Evolutionary conservation across 2,888 invertebrate species (phyloP).

Genomic region (Dugesia japonica): DNA sequence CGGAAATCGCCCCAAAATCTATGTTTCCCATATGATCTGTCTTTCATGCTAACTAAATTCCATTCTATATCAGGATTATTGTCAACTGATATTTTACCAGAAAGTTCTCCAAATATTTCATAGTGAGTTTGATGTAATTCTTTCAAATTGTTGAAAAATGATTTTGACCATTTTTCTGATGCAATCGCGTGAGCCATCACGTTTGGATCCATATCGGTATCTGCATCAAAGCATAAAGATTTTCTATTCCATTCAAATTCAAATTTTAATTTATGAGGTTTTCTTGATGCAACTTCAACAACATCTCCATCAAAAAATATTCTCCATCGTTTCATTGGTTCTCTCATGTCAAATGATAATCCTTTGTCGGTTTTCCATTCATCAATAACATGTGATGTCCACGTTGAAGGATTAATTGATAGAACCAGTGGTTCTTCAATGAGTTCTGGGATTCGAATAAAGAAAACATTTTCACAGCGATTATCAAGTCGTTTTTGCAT

Average conservation of each 20-base stretch:
- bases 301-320: conserved; percentile 58
- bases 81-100: conserved; percentile 54
- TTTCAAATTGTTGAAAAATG: conserved; percentile 57
- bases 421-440: conserved; percentile 58
- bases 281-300: conserved; percentile 46
- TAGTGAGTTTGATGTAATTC: conserved; percentile 64
- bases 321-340: conserved; percentile 62
- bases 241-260: conserved; percentile 56
- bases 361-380: conserved; percentile 57
- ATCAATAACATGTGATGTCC: conserved; percentile 50
- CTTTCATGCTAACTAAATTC: conserved; percentile 58
- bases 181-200: conserved; percentile 61
- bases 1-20: conserved; percentile 62
- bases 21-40: conserved; percentile 59
- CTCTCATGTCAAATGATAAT: conserved; percentile 55
- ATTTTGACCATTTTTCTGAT: conserved; percentile 58
- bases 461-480: conserved; percentile 22
- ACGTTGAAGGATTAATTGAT: conserved; percentile 59
- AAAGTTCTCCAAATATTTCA: conserved; percentile 61
- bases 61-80: conserved; percentile 49
- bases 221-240: conserved; percentile 59
- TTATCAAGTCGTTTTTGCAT: conserved; percentile 55
- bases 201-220: conserved; percentile 57
- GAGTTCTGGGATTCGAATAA: conserved; percentile 47
- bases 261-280: conserved; percentile 51